Evolutionary conservation across 2,113 vertebrate genomes (phyloP).

Genomic region (Paralichthys olivaceus): DNA sequence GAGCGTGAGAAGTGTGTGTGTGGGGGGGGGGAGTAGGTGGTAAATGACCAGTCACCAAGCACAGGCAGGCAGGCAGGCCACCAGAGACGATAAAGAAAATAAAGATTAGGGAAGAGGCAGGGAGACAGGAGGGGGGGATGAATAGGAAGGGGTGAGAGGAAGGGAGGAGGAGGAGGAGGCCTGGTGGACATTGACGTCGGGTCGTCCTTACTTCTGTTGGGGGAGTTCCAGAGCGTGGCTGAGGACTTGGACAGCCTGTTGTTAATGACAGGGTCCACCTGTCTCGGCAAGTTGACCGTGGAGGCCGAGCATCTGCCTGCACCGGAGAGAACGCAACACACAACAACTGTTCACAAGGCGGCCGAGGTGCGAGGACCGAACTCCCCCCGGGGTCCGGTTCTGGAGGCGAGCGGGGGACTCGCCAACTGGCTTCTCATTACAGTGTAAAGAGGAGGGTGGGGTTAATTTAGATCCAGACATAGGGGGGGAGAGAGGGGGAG

Average conservation of each 20-base stretch:
- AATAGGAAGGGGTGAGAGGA: constrained; percentile 10
- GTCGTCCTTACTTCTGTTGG: constrained; percentile 96
- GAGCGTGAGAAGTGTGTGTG: constrained; percentile 47
- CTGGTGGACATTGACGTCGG: constrained; percentile 74
- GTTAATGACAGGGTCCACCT: constrained; percentile 98
- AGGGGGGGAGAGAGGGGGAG: constrained; percentile 4
- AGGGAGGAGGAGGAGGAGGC: constrained; percentile 42
- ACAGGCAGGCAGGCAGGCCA: constrained; percentile 83
- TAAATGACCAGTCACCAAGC: constrained; percentile 82
- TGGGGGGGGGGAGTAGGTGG: constrained; percentile 48
- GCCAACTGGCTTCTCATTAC: constrained; percentile 19
- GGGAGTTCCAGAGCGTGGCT: constrained; percentile 98
- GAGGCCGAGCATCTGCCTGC: constrained; percentile 97
- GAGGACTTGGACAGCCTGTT: constrained; percentile 99
- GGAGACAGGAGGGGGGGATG: constrained; percentile 45
- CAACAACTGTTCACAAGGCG: constrained; percentile 79
- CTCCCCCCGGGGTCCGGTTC: constrained; percentile 1
- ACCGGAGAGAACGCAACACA: constrained; percentile 90
- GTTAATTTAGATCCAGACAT: constrained; percentile 25
- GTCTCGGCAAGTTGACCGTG: constrained; percentile 96
- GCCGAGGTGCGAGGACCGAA: constrained; percentile 16
- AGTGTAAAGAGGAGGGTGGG: neutral
- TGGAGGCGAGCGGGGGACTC: constrained; percentile 20
- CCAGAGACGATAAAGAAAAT: constrained; percentile 71
- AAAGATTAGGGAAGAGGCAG: constrained; percentile 51